Percentiles rank a stretch among this genome's conserved stretches.
phyloP scores from a whole-genome alignment of 2,888 invertebrate genomes.

The Blastobasis adustella region DNA sequence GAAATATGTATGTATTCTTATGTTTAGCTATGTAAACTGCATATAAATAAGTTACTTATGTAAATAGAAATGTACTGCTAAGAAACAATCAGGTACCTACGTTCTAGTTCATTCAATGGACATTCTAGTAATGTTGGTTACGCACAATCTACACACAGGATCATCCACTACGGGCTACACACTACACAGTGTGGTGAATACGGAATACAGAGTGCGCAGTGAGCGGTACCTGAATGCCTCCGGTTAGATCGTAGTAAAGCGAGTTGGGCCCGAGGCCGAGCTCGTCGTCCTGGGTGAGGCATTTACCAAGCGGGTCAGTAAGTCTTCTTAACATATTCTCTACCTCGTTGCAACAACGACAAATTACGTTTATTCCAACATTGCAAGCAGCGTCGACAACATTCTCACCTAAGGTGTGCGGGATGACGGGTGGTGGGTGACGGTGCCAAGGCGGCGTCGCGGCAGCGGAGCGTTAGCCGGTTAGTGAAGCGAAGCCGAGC shows the following conservation, averaged over 20 bases:
- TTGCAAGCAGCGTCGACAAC: slow-evolving; percentile 34
- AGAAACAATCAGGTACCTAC: slow-evolving; percentile 63
- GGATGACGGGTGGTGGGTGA: slow-evolving; percentile 26
- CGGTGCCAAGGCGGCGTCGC: too few species aligned
- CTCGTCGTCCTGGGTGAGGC: slow-evolving; percentile 72
- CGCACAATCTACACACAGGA: not conserved
- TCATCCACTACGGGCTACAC: slow-evolving; percentile 14
- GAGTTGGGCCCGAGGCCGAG: slow-evolving; percentile 70
- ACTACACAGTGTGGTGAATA: not conserved
- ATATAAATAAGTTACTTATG: too few species aligned
- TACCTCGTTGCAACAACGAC: slow-evolving; percentile 62
- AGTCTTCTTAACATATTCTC: slow-evolving; percentile 62
- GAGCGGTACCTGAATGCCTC: slow-evolving; percentile 71
- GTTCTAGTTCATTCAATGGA: slow-evolving; percentile 2
- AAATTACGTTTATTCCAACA: slow-evolving; percentile 52
- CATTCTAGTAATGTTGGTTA: not conserved
- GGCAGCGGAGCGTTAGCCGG: slow-evolving; percentile 32
- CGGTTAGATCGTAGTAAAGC: slow-evolving; percentile 73
- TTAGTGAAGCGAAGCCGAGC: slow-evolving; percentile 43
- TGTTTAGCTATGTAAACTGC: not conserved
- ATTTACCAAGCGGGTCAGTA: slow-evolving; percentile 71
- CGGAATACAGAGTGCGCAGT: not conserved
- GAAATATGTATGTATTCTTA: too few species aligned
- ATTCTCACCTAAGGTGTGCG: slow-evolving; percentile 17
- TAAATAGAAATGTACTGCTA: slow-evolving; percentile 13